Evolutionary conservation across 1,140 invertebrate genomes (phyloP).

Genomic region (Atopsyche davidsoni): DNA sequence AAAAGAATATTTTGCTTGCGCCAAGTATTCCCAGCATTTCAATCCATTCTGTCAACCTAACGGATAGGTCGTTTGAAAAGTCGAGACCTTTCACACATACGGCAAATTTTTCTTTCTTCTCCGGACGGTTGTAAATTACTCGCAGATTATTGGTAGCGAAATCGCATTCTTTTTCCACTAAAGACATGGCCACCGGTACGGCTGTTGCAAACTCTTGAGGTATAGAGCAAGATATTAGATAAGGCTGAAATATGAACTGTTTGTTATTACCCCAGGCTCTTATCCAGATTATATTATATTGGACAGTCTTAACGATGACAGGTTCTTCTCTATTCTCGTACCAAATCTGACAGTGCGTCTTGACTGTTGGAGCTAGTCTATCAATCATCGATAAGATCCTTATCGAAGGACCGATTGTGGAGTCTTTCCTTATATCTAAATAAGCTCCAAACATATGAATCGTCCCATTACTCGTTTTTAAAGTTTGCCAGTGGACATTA

Average conservation of each 20-base stretch:
- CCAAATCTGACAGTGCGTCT: slow-evolving; percentile 84
- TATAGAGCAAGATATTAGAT: slow-evolving; percentile 80
- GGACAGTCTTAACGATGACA: slow-evolving; percentile 68
- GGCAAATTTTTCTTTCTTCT: slow-evolving; percentile 72
- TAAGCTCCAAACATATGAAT: slow-evolving; percentile 87
- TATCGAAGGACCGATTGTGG: slow-evolving; percentile 69
- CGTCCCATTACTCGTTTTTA: slow-evolving; percentile 72
- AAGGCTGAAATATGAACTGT: slow-evolving; percentile 85
- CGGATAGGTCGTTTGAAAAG: slow-evolving; percentile 83
- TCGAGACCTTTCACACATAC: slow-evolving; percentile 92
- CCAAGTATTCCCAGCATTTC: slow-evolving; percentile 82
- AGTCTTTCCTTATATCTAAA: slow-evolving; percentile 72
- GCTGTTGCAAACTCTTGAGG: slow-evolving; percentile 63
- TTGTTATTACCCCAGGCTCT: slow-evolving; percentile 90
- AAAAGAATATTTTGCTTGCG: slow-evolving; percentile 88
- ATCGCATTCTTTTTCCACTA: slow-evolving; percentile 79
- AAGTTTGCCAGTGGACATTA: slow-evolving; percentile 83
- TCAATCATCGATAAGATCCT: slow-evolving; percentile 85
- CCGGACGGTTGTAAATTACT: slow-evolving; percentile 71
- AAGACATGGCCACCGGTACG: slow-evolving; percentile 75
- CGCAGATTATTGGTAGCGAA: slow-evolving; percentile 77
- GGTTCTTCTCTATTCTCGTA: slow-evolving; percentile 75
- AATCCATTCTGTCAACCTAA: slow-evolving; percentile 88
- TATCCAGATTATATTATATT: slow-evolving; percentile 92
- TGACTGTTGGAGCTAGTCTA: slow-evolving; percentile 73